These are phyloP conservation scores for Mareca strepera DNA, from an alignment of 2,797 vertebrate species.

Conservation along the genomic window DNA sequence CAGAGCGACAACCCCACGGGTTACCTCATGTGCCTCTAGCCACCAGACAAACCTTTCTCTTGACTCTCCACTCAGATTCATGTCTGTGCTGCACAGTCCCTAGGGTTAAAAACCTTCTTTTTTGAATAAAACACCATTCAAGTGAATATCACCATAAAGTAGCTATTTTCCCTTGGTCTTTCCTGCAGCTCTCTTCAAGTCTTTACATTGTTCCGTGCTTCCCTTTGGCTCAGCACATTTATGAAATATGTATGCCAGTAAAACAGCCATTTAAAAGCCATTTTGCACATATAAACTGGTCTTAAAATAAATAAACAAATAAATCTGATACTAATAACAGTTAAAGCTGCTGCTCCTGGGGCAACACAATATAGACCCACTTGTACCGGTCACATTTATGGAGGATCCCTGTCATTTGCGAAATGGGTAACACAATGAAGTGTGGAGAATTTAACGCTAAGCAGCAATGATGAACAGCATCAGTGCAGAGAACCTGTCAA, in stretches of 20 bases:
- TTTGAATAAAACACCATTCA: conserved; percentile 1
- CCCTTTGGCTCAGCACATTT: conserved; percentile 21
- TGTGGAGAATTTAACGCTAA: not conserved
- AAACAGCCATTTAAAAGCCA: conserved; percentile 28
- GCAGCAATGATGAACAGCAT: not conserved
- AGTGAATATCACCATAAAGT: not conserved
- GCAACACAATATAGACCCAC: not conserved
- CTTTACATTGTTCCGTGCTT: not conserved
- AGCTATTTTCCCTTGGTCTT: not conserved
- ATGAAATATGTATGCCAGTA: not conserved
- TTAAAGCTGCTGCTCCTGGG: not conserved
- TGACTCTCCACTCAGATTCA: not conserved
- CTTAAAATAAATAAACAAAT: not conserved
- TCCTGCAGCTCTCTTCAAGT: not conserved
- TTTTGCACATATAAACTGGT: conserved; percentile 7
- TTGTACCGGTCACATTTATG: not conserved
- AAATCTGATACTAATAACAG: not conserved
- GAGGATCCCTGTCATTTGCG: not conserved
- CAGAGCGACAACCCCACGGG: not conserved
- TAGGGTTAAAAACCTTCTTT: not conserved
- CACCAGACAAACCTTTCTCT: not conserved
- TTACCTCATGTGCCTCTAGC: not conserved
- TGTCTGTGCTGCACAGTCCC: not conserved
- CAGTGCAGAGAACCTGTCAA: conserved; percentile 9
- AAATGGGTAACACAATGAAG: not conserved